Percentiles rank a stretch among this genome's conserved stretches.
phyloP scores from a whole-genome alignment of 2,797 vertebrate species.

The Rhinogobio ventralis region DNA sequence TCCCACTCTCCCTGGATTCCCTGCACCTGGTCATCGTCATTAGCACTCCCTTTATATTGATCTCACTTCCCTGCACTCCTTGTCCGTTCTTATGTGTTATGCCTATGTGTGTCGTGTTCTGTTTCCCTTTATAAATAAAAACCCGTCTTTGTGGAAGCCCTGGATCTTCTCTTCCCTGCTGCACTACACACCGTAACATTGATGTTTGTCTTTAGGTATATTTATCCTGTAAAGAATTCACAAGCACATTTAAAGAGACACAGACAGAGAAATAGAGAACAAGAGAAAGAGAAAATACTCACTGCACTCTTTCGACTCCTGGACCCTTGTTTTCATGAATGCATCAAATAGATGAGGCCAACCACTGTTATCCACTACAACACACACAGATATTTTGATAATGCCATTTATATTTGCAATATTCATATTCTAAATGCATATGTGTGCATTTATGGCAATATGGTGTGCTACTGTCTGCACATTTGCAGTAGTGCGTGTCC shows the following conservation, averaged over 20 bases:
- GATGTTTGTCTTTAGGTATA: neutral
- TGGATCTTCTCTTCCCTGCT: no score
- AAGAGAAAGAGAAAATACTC: slow-evolving; percentile 33
- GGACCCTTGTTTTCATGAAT: slow-evolving; percentile 64
- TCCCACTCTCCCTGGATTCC: no score
- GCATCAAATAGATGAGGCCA: slow-evolving; percentile 72
- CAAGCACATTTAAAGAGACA: neutral
- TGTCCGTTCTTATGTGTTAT: no score
- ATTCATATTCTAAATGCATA: neutral
- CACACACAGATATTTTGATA: slow-evolving; percentile 21
- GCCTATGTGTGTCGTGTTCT: no score
- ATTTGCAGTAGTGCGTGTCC: neutral
- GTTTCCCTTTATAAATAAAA: no score
- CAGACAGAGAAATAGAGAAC: neutral
- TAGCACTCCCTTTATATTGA: no score
- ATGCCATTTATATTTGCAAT: neutral
- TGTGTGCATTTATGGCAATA: slow-evolving; percentile 16
- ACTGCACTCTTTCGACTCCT: slow-evolving; percentile 67
- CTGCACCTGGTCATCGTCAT: no score
- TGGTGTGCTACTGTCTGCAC: neutral
- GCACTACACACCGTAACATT: no score
- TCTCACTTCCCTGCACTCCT: no score
- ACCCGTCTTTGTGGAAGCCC: no score
- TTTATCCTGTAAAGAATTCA: slow-evolving; percentile 6
- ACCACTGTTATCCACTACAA: slow-evolving; percentile 72